Evolutionary conservation across 2,888 invertebrate species (phyloP), one percentile per base, ranked within the genome.

Genomic region (Rhamnusium bicolor): DNA sequence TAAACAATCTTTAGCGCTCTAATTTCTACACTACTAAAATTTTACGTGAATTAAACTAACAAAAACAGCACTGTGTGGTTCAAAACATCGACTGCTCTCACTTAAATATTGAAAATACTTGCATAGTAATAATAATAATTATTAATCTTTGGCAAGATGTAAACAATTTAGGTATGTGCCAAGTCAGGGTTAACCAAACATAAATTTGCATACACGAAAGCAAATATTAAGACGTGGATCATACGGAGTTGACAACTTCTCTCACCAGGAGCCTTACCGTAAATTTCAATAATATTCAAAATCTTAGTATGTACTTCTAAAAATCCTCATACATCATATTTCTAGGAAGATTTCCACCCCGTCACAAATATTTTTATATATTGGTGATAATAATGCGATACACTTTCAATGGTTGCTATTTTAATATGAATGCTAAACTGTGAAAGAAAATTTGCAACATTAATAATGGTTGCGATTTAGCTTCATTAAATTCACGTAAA

Each of bases 1-100:
- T 79, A 84, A 84, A 84, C 84, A 84, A 78, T 81, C 76, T 79
- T 79, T 76, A 80, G 74, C 71, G 73, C 71, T 75, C 78, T 75
- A 75, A 74, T 75, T 62, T 65, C 69, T 81, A 81, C 81, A 79
- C 81, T 79, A 80, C 73, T 76, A 82, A 82, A 82, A 80, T 72
- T 71, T 47, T 46, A 46, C 46, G 7, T 19, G 51, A 51, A 51
- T 51, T 51, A 51, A 51, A 51, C 18, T 19, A 51, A 51, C 51
- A 51, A 51, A 51, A 51, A 51, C 19, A 51, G 18, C 0, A 51
- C 51, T 2, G 19, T 51, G 10, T 16, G 18, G 18, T 16, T 51
- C 8, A 18, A 19, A 51, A 51, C 51, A 51, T 18, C 51, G 18
- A 6, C 24, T 40, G 40, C n/a, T 40, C 40, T 40, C 40, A 40